Percentiles rank a stretch among this genome's conserved stretches.
Conservation (phyloP, 2,797 vertebrate genomes). For the Sebastolobus altivelis region DNA sequence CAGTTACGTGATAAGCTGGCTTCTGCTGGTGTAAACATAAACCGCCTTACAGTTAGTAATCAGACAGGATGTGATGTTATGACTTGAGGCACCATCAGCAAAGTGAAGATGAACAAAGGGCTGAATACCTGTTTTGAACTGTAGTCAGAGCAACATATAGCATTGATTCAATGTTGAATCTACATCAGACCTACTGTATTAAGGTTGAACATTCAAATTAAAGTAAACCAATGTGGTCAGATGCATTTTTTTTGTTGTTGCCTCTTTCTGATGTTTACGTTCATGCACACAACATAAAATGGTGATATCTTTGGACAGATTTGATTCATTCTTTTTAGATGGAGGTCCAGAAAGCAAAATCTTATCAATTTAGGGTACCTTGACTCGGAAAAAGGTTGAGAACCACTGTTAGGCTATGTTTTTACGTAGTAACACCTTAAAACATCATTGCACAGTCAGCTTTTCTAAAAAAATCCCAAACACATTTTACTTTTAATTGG, state of each 20-base stretch:
- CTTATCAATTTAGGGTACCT: too few relatives aligned
- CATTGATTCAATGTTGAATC: not conserved
- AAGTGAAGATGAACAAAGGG: not conserved
- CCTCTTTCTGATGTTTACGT: not conserved
- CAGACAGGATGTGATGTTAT: conserved; percentile 79
- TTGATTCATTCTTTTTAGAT: not conserved
- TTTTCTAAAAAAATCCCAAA: not conserved
- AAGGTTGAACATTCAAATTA: too few relatives aligned
- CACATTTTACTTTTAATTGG: not conserved
- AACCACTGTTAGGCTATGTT: too few relatives aligned
- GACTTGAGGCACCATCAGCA: not conserved
- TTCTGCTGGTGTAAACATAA: conserved; percentile 70
- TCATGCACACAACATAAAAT: not conserved
- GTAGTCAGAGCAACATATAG: not conserved
- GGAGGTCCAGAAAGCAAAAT: too few relatives aligned
- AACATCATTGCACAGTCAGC: not conserved
- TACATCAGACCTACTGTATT: too few relatives aligned
- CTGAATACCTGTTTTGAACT: not conserved
- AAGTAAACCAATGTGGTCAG: too few relatives aligned
- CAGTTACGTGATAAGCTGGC: conserved; percentile 77
- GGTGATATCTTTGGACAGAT: not conserved
- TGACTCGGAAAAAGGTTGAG: too few relatives aligned
- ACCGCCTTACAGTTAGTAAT: conserved; percentile 75
- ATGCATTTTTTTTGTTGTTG: not conserved
- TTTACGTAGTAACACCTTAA: not conserved